Conservation (phyloP, 2,888 invertebrate species). For the Sarcophaga caerulescens region DNA sequence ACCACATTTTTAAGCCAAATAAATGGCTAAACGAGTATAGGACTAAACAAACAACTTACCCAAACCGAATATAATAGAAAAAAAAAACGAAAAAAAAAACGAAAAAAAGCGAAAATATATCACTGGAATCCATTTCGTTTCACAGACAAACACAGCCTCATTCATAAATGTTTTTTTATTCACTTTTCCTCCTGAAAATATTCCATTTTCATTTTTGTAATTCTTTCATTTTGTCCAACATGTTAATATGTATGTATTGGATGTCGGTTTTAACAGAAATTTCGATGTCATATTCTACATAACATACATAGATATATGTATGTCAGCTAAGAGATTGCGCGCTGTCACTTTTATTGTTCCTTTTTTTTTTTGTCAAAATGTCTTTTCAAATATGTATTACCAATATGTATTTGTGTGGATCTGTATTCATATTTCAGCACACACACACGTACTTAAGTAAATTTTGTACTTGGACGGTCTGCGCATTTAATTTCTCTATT, state of each 20-base stretch:
- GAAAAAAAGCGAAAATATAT: no score
- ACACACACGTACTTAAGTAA: neutral
- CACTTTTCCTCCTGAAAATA: neutral
- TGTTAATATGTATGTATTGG: no score
- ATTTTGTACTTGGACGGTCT: neutral
- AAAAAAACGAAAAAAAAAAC: no score
- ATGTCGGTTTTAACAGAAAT: neutral
- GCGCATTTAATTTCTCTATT: constrained; percentile 30
- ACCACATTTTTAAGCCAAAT: constrained; percentile 43
- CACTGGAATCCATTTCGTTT: neutral
- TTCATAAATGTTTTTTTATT: neutral
- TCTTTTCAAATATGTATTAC: constrained; percentile 26
- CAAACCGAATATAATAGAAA: neutral
- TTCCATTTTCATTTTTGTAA: constrained; percentile 15
- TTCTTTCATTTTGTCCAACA: neutral
- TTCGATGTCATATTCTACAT: neutral
- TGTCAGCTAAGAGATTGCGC: constrained; percentile 63
- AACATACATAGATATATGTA: no score
- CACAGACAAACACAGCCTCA: constrained; percentile 31
- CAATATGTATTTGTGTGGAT: neutral
- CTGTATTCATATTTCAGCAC: neutral
- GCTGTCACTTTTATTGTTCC: constrained; percentile 77
- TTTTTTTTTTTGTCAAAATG: constrained; percentile 67
- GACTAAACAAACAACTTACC: neutral
- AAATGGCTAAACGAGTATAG: constrained; percentile 13